Evolutionary conservation across 2,113 vertebrate genomes (phyloP).

Genomic region (Vulpes vulpes): DNA sequence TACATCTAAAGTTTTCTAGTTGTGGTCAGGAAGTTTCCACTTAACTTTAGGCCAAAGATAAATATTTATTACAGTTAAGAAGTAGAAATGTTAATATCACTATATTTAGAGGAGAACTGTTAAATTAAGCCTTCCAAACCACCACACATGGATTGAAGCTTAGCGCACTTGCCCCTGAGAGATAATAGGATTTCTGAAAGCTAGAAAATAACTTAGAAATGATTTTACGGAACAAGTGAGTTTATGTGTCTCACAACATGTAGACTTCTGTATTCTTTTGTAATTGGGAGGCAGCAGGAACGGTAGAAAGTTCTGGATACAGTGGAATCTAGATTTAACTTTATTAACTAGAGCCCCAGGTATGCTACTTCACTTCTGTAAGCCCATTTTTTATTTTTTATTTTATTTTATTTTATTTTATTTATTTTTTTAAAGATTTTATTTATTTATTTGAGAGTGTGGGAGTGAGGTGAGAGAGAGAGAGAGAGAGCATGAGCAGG

Average conservation of each 20-base stretch:
- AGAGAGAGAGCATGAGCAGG: no score
- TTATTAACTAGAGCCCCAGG: background rate
- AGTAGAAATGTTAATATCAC: background rate
- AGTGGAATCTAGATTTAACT: background rate
- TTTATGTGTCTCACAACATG: background rate
- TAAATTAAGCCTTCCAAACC: background rate
- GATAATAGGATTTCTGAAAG: background rate
- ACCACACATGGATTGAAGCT: background rate
- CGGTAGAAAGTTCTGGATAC: background rate
- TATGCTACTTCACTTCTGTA: background rate
- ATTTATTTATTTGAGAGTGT: no score
- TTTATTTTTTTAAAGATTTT: background rate
- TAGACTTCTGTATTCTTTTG: constrained; percentile 16
- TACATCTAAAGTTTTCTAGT: background rate
- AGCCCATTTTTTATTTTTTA: background rate
- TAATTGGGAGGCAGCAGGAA: background rate
- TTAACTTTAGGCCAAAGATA: background rate
- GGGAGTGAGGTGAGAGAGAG: no score
- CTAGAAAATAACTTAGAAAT: background rate
- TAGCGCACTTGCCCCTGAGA: background rate
- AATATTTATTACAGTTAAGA: constrained; percentile 9
- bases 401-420: no score
- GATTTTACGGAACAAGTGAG: background rate
- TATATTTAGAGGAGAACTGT: background rate
- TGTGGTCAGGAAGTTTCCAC: constrained; percentile 3